Base-by-base conservation (phyloP, 2,888 invertebrate genomes). In the Himalopsyche kuldschensis region DNA sequence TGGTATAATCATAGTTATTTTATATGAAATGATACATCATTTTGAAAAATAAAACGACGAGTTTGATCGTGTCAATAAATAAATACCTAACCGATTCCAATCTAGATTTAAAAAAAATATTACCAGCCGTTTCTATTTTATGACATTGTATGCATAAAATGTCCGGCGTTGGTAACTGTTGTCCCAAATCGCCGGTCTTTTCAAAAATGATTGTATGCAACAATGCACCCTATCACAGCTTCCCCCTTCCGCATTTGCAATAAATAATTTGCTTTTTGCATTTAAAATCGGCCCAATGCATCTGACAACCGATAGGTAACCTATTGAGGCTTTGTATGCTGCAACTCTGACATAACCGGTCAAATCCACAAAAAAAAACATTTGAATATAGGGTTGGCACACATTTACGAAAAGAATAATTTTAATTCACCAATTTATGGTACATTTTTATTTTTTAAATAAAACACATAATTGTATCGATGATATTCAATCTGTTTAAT, bases 191-290 rank as follows among this genome's bases (percentile, higher is more conserved):
- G 69, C 82, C 82, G 76, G 47, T 35, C n/a, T 77, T 77, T 48
- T 41, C 31, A 48, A 55, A 81, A 69, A 69, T 69, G 69, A 78
- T 78, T 30, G 46, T 78, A 30, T 78, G 24, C 20, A 48, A 46
- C 81, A 24, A 41, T 78, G 47, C 78, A 80, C 80, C 80, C 77
- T 82, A 75, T 83, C 83, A 55, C 41, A 75, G 83, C 32, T 82
- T 80, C 77, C 82, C 85, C 85, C 84, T 85, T 84, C 84, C 84
- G 82, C 63, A 75, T 81, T 81, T 35, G 32, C 48, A 63, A 82
- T 82, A 82, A 82, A 78, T 47, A 78, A 46, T 78, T 78, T 78
- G 78, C 78, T 46, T 81, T 81, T 48, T 69, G 55, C 69, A 82
- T 69, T 35, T 31, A 69, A 48, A 82, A 82, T 41, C 69, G 27